Conservation (phyloP, 1,140 invertebrate genomes). For the Bombus sylvicola region DNA sequence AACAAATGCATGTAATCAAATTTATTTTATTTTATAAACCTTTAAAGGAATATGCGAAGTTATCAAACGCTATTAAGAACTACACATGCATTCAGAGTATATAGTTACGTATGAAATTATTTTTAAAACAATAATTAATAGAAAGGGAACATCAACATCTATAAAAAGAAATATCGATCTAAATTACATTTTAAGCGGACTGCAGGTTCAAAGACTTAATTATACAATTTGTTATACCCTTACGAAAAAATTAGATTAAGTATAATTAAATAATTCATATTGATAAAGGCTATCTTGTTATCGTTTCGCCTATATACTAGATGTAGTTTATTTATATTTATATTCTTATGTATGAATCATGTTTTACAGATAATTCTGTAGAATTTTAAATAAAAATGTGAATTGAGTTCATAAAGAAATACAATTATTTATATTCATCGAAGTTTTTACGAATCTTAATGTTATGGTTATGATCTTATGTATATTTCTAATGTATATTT, state of each 20-base stretch:
- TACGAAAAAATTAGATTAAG: background rate
- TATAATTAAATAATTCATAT: background rate
- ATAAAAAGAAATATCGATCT: background rate
- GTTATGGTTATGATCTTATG: no score
- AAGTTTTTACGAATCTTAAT: no score
- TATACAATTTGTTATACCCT: background rate
- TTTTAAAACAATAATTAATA: constrained; percentile 1
- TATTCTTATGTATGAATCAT: no score
- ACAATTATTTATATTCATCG: no score
- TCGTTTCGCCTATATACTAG: background rate
- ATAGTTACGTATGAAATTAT: background rate
- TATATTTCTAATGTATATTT: no score
- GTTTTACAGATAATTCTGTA: no score
- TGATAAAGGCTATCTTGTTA: background rate
- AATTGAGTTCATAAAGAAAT: no score
- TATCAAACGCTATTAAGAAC: no score
- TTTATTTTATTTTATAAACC: background rate
- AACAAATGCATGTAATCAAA: no score
- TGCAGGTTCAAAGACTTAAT: background rate
- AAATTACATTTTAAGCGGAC: background rate
- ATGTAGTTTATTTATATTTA: no score
- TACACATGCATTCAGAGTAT: background rate
- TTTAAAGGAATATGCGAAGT: no score
- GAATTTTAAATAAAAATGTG: no score
- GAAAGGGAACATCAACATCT: background rate